A percentile compares a stretch with the other conserved stretches of the same genome.
phyloP scores from a whole-genome alignment of 2,888 invertebrate species.

The Ceraclea dissimilis region DNA sequence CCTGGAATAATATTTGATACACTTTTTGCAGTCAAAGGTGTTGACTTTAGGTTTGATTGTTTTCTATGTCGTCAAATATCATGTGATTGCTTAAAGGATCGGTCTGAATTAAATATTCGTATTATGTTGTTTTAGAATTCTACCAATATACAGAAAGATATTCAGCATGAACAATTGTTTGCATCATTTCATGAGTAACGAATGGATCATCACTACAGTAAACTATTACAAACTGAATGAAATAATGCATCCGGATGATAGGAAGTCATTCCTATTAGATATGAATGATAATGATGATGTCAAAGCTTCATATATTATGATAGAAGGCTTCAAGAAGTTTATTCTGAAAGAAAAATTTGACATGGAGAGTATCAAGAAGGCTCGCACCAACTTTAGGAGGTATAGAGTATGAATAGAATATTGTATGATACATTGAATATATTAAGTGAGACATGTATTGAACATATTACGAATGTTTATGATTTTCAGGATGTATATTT shows the following conservation, averaged over 20 bases:
- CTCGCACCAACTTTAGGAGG: background rate
- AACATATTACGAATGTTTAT: too few species aligned
- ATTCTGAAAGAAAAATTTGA: conserved; percentile 15
- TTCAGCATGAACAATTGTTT: conserved; percentile 46
- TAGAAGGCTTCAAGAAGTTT: conserved; percentile 17
- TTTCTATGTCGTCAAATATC: background rate
- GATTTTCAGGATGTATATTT: too few species aligned
- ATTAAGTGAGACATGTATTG: too few species aligned
- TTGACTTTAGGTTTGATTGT: conserved; percentile 16
- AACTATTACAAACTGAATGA: conserved; percentile 30
- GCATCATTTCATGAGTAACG: conserved; percentile 47
- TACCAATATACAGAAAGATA: conserved; percentile 48
- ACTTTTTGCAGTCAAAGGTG: conserved; percentile 3
- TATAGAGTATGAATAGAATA: too few species aligned
- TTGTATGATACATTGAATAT: too few species aligned
- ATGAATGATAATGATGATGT: background rate
- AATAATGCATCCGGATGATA: conserved; percentile 10
- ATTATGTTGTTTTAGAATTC: conserved; percentile 37
- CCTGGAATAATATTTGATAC: conserved; percentile 18
- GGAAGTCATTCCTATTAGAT: conserved; percentile 8
- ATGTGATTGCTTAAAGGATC: too few species aligned
- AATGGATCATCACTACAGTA: conserved; percentile 47
- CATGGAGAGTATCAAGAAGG: background rate
- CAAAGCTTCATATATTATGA: background rate
- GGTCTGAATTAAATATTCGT: background rate